These are phyloP conservation scores for Styela clava DNA, from an alignment of 23 tunicate species.

Conservation along the genomic window DNA sequence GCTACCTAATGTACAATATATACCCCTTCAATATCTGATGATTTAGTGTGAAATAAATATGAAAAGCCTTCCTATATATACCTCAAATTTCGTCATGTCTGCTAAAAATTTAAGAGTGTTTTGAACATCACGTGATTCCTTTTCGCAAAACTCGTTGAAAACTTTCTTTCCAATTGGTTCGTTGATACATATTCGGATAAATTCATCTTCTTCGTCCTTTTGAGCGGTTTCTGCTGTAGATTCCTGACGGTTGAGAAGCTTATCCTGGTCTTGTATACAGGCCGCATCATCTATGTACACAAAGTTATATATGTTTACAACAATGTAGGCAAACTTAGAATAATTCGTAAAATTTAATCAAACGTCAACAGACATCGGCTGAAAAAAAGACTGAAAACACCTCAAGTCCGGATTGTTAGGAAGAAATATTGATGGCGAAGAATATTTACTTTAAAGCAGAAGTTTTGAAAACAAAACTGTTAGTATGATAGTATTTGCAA, in stretches of 20 bases:
- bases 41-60: no score
- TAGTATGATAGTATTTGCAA: no score
- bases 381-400: no score
- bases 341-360: no score
- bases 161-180: constrained; percentile 70
- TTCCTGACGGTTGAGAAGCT: constrained; percentile 29
- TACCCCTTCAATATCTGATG: no score
- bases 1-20: no score
- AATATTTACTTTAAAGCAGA: no score
- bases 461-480: no score
- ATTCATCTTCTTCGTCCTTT: constrained; percentile 36
- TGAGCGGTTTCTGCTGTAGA: constrained; percentile 17
- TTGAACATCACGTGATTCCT: constrained; percentile 29
- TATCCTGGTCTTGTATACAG: constrained; percentile 31
- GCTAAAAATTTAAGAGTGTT: constrained; percentile 33
- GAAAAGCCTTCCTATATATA: no score
- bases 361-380: no score
- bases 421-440: no score
- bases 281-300: constrained; percentile 36
- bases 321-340: background rate
- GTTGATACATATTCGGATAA: constrained; percentile 47
- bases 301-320: background rate
- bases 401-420: no score
- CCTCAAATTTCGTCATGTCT: constrained; percentile 63
- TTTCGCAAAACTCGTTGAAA: constrained; percentile 46